Evolutionary conservation across 2,113 vertebrate species (phyloP).

Genomic region (Urocynchramus pylzowi): DNA sequence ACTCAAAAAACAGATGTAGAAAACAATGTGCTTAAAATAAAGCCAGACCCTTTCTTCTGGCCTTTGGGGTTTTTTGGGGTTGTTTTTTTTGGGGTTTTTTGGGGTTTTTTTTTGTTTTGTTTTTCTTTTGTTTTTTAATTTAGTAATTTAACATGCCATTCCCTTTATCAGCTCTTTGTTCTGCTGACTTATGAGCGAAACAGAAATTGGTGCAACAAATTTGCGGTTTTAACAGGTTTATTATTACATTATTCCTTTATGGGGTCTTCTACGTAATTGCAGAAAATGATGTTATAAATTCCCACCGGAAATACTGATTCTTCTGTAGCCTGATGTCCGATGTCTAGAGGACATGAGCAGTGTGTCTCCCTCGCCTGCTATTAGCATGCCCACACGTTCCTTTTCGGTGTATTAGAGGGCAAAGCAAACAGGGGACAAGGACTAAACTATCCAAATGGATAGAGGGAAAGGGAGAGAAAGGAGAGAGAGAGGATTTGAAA

Average conservation of each 20-base stretch:
- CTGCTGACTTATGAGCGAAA: slow-evolving; percentile 69
- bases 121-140: slow-evolving; percentile 20
- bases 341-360: slow-evolving; percentile 65
- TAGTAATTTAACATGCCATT: slow-evolving; percentile 56
- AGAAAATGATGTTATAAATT: slow-evolving; percentile 76
- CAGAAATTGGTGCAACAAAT: slow-evolving; percentile 68
- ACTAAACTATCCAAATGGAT: slow-evolving; percentile 54
- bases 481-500: slow-evolving; percentile 65
- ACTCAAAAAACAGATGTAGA: slow-evolving; percentile 5
- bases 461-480: not conserved
- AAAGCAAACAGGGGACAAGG: slow-evolving; percentile 49
- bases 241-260: slow-evolving; percentile 75
- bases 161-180: slow-evolving; percentile 70
- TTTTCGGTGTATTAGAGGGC: slow-evolving; percentile 62
- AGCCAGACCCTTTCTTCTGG: not conserved
- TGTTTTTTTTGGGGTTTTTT: not conserved
- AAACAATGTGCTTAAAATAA: not conserved
- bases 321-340: slow-evolving; percentile 1
- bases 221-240: slow-evolving; percentile 65
- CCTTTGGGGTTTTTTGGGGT: not conserved
- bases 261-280: slow-evolving; percentile 66
- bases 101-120: not conserved
- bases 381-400: slow-evolving; percentile 27
- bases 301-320: slow-evolving; percentile 59
- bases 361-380: slow-evolving; percentile 33